Percentiles rank a stretch among this genome's conserved stretches.
phyloP scores from a whole-genome alignment of 2,797 vertebrate species.

The Pseudochirops cupreus region DNA sequence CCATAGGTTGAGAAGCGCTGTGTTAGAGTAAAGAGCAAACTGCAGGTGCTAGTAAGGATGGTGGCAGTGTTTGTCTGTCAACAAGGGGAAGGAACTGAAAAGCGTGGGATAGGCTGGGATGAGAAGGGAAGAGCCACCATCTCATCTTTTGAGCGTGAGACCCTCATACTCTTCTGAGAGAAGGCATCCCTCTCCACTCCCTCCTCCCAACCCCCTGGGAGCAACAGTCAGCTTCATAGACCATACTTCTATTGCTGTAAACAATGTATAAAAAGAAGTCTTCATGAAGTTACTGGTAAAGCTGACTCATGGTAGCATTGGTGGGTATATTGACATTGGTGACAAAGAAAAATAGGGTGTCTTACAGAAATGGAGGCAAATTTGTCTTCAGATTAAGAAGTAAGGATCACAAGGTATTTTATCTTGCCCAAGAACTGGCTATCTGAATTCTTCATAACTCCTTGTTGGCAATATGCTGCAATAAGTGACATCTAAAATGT shows the following conservation, averaged over 20 bases:
- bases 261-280: constrained; percentile 88
- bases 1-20: too few relatives aligned
- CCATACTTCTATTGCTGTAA: constrained; percentile 96
- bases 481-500: too few relatives aligned
- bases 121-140: too few relatives aligned
- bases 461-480: too few relatives aligned
- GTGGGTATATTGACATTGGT: constrained; percentile 97
- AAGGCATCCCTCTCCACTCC: neutral
- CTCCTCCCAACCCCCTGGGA: constrained; percentile 7
- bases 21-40: constrained; percentile 40
- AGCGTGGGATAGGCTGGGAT: constrained; percentile 29
- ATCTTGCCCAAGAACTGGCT: too few relatives aligned
- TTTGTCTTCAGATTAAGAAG: constrained; percentile 96
- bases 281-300: constrained; percentile 98
- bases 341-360: constrained; percentile 97
- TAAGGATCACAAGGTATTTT: constrained; percentile 77
- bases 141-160: neutral
- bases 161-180: constrained; percentile 59
- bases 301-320: constrained; percentile 95
- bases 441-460: too few relatives aligned
- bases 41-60: constrained; percentile 69
- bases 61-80: constrained; percentile 4
- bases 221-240: constrained; percentile 73
- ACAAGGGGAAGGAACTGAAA: constrained; percentile 25
- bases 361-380: constrained; percentile 94